Evolutionary conservation across 2,113 vertebrate genomes (phyloP).

Genomic region (Solea senegalensis): DNA sequence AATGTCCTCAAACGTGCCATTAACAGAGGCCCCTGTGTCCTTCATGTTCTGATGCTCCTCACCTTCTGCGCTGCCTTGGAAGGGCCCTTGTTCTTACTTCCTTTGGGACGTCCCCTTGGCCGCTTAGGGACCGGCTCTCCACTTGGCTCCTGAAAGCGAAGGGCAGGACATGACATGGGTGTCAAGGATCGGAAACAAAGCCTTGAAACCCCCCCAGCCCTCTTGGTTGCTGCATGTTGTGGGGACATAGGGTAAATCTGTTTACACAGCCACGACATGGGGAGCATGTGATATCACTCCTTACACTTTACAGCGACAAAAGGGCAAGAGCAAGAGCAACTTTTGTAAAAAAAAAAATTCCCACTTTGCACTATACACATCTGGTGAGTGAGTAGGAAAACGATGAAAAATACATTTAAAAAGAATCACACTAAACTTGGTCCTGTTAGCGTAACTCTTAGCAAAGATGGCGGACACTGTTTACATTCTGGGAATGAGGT

Average conservation of each 20-base stretch:
- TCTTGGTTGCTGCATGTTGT: conserved; percentile 8
- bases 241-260: conserved; percentile 1
- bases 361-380: too few relatives aligned
- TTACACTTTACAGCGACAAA: not conserved
- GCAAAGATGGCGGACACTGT: too few relatives aligned
- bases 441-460: too few relatives aligned
- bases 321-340: too few relatives aligned
- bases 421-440: too few relatives aligned
- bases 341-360: too few relatives aligned
- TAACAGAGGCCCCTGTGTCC: not conserved
- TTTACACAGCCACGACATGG: not conserved
- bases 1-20: not conserved
- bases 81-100: conserved; percentile 98
- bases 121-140: conserved; percentile 96
- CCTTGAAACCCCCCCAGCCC: conserved; percentile 12
- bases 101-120: conserved; percentile 96
- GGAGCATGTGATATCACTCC: not conserved
- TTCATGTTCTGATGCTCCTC: conserved; percentile 68
- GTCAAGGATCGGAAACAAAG: conserved; percentile 63
- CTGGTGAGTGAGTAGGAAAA: too few relatives aligned
- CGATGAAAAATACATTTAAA: too few relatives aligned
- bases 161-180: conserved; percentile 42
- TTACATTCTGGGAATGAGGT: too few relatives aligned
- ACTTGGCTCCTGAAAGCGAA: conserved; percentile 85
- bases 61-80: conserved; percentile 97